Conservation (phyloP, 2,888 invertebrate genomes). For the Molorchus minor region DNA sequence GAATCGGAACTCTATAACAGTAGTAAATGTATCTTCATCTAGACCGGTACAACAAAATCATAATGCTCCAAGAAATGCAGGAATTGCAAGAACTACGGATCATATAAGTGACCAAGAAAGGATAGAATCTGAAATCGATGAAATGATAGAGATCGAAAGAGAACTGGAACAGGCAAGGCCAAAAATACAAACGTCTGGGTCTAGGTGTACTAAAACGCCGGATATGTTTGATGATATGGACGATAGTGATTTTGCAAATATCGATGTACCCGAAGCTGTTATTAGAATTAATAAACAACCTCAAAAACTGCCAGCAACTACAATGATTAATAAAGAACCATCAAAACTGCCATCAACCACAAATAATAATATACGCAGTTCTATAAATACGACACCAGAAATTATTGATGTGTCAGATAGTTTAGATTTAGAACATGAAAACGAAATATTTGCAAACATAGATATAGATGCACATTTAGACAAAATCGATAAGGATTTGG, state of each 20-base stretch:
- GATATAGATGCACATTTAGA: conserved; percentile 52
- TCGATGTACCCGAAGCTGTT: conserved; percentile 29
- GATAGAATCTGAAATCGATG: conserved; percentile 48
- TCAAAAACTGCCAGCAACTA: conserved; percentile 5
- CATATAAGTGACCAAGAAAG: conserved; percentile 40
- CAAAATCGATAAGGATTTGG: conserved; percentile 9
- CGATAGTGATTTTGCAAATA: conserved; percentile 42
- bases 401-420: conserved; percentile 14
- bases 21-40: background rate
- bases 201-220: conserved; percentile 39
- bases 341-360: too few species aligned
- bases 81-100: too few species aligned
- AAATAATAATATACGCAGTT: too few species aligned
- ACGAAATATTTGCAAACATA: conserved; percentile 54
- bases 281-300: background rate
- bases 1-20: too few species aligned
- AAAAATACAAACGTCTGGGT: conserved; percentile 12
- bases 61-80: too few species aligned
- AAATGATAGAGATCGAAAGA: conserved; percentile 47
- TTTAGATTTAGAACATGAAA: conserved; percentile 31
- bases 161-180: conserved; percentile 32
- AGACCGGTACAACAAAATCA: too few species aligned
- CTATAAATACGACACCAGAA: background rate
- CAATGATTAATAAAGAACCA: too few species aligned
- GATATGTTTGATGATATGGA: conserved; percentile 49